phyloP scores from a whole-genome alignment of 1,140 invertebrate genomes.

The Idris sp. region DNA sequence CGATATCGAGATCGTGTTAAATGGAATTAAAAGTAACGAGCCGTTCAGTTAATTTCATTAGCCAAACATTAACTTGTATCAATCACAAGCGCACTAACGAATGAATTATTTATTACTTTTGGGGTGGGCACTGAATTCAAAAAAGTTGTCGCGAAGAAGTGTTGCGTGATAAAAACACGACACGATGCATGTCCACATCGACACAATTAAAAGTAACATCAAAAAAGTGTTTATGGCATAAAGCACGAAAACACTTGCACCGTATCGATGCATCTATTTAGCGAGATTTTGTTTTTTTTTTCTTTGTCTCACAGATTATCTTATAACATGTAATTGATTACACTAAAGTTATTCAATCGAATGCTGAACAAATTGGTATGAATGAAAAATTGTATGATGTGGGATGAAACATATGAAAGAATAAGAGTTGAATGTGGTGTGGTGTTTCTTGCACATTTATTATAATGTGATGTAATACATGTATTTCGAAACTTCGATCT shows the following conservation, averaged over 20 bases:
- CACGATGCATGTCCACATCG: conserved; percentile 7
- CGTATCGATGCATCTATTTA: no score
- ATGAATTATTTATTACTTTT: conserved; percentile 50
- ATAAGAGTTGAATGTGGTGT: background rate
- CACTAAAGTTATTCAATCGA: conserved; percentile 3
- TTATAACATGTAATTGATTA: conserved; percentile 26
- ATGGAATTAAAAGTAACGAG: conserved; percentile 39
- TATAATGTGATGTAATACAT: conserved; percentile 14
- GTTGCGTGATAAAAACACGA: conserved; percentile 20
- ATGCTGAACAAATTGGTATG: conserved; percentile 38
- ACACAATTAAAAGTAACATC: conserved; percentile 35
- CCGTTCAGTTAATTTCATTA: conserved; percentile 46
- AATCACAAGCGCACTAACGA: conserved; percentile 15
- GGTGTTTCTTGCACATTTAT: conserved; percentile 5
- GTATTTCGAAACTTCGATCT: conserved; percentile 25
- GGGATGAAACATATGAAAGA: conserved; percentile 30
- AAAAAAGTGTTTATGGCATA: no score
- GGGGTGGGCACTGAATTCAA: conserved; percentile 3
- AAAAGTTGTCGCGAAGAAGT: conserved; percentile 27
- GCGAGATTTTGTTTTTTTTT: no score
- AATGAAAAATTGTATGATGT: conserved; percentile 42
- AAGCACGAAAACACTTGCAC: no score
- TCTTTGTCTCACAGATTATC: conserved; percentile 18
- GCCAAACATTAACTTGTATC: conserved; percentile 6
- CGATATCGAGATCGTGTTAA: conserved; percentile 41